Evolutionary conservation across 2,888 invertebrate genomes (phyloP), one percentile per base, ranked within the genome.

Genomic region (Netelia melanura): DNA sequence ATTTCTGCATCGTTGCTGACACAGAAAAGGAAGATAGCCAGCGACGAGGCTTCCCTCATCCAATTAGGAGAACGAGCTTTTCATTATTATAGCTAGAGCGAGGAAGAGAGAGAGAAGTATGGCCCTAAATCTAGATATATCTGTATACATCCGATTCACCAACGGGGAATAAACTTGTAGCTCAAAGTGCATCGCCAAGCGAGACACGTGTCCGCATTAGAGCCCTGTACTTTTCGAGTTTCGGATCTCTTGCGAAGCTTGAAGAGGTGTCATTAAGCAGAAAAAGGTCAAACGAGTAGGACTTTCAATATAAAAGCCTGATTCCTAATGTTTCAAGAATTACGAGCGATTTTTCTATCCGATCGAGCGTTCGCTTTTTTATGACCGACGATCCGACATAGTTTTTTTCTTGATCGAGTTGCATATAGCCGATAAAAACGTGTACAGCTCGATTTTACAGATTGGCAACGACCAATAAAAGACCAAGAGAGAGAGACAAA

Each of bases 1-100:
- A 82, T 85, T 48, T 85, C 54, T 48, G 48, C 78, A 48, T 79
- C 86, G 87, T 86, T 89, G 89, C 90, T 91, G 91, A 91, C 91
- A 91, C 88, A 90, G 90, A 91, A 91, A 91, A 87, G 17, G 52
- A 89, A 89, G 88, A 90, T 90, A 87, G 88, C 85, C 87, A 83
- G 85, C 80, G 79, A 85, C 85, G 87, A 81, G 93, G 93, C 92
- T 93, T 93, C 93, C 87, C 86, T 89, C 88, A 93, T 93, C 92
- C 93, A 92, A 92, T 93, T 93, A 93, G 82, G 72, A 70, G 77
- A 38, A 80, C 86, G 85, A 89, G 89, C 88, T 91, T 90, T 88
- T 89, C 88, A 88, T 90, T 87, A 88, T 90, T 88, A 82, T 64
- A 85, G 61, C 85, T 67, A 65, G 76, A 79, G 75, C 62, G 58